Evolutionary conservation across 2,888 invertebrate genomes (phyloP).

Genomic region (Hermodice carunculata): DNA sequence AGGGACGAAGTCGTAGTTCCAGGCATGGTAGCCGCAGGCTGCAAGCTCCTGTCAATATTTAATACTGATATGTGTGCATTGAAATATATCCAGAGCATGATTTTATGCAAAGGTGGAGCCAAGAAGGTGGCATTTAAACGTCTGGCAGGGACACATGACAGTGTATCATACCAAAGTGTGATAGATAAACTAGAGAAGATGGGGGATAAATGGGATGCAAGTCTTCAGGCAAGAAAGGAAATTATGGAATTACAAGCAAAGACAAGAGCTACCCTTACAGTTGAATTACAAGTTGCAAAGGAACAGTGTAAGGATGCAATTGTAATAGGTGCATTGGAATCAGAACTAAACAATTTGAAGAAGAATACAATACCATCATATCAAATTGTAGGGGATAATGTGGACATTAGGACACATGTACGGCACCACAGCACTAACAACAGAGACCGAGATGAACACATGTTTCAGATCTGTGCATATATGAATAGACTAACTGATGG

Average conservation of each 20-base stretch:
- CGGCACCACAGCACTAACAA: background rate
- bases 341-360: background rate
- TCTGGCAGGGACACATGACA: background rate
- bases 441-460: background rate
- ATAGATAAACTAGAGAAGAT: background rate
- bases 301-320: background rate
- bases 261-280: background rate
- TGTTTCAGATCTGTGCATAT: background rate
- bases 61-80: background rate
- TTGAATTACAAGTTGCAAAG: background rate
- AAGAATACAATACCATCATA: background rate
- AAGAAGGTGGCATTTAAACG: background rate
- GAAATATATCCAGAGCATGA: background rate
- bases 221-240: background rate
- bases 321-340: background rate
- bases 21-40: background rate
- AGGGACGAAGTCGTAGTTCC: background rate
- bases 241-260: background rate
- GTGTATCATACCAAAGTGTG: background rate
- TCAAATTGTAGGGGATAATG: background rate
- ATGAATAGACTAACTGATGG: background rate
- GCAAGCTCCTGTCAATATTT: background rate
- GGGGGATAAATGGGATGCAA: background rate
- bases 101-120: background rate
- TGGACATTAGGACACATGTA: background rate